Conservation (phyloP, 2,797 vertebrate genomes). For the Neostethus bicornis region DNA sequence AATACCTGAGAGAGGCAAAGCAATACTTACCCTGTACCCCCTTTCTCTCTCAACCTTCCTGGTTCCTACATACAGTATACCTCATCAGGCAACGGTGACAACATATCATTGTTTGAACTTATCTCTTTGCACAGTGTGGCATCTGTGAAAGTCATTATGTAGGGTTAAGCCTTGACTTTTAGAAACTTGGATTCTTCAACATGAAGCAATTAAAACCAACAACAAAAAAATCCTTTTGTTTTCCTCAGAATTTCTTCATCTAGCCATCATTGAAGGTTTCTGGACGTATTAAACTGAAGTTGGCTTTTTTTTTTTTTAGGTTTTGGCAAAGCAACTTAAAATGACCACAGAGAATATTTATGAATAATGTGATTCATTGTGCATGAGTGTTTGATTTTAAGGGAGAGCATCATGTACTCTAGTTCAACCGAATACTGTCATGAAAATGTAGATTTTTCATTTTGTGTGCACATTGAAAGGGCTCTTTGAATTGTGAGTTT, state of each 20-base stretch:
- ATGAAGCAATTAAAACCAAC: conserved; percentile 33
- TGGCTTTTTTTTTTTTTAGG: conserved; percentile 54
- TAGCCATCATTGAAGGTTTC: conserved; percentile 18
- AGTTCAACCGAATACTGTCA: conserved; percentile 80
- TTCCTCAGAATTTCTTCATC: conserved; percentile 26
- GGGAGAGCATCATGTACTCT: conserved; percentile 72
- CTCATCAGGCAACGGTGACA: conserved; percentile 69
- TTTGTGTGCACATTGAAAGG: conserved; percentile 86
- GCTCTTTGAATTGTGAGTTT: conserved; percentile 82
- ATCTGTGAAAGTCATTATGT: conserved; percentile 35
- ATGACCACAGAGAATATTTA: conserved; percentile 43
- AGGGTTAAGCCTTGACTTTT: conserved; percentile 24
- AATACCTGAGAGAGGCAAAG: conserved; percentile 73
- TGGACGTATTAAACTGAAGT: conserved; percentile 30
- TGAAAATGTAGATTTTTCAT: conserved; percentile 81
- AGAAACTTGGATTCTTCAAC: conserved; percentile 32
- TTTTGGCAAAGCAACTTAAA: conserved; percentile 43
- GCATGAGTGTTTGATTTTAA: conserved; percentile 70
- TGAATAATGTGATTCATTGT: conserved; percentile 56
- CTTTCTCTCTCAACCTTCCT: conserved; percentile 65
- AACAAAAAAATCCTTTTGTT: conserved; percentile 17
- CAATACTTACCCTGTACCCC: conserved; percentile 72
- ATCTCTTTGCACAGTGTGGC: conserved; percentile 58
- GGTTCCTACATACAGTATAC: conserved; percentile 72
- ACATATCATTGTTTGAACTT: conserved; percentile 78